phyloP scores from a whole-genome alignment of 2,113 vertebrate species.

The Macquaria australasica region DNA sequence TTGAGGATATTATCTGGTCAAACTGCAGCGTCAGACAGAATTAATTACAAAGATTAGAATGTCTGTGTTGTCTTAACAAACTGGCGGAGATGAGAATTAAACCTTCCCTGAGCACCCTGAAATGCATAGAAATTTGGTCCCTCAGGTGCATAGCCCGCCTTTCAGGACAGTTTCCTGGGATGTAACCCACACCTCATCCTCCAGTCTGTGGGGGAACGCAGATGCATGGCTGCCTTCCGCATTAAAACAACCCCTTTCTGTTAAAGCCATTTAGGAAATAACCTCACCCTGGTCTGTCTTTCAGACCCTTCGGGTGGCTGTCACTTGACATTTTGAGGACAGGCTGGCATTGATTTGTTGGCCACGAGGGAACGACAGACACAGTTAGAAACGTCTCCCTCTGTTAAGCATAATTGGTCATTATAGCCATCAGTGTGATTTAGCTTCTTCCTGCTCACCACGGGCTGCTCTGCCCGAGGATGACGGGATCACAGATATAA shows the following conservation, averaged over 20 bases:
- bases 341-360: slow-evolving; percentile 72
- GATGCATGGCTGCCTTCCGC: slow-evolving; percentile 31
- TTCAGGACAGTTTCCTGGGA: slow-evolving; percentile 54
- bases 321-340: slow-evolving; percentile 75
- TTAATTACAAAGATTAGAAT: slow-evolving; percentile 76
- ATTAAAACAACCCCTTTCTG: slow-evolving; percentile 55
- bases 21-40: slow-evolving; percentile 60
- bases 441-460: slow-evolving; percentile 46
- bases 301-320: slow-evolving; percentile 53
- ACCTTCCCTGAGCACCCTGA: slow-evolving; percentile 17
- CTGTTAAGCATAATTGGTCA: slow-evolving; percentile 71
- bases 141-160: slow-evolving; percentile 28
- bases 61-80: slow-evolving; percentile 67
- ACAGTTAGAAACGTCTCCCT: slow-evolving; percentile 65
- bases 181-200: slow-evolving; percentile 52
- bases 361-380: slow-evolving; percentile 53
- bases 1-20: slow-evolving; percentile 70
- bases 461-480: slow-evolving; percentile 35
- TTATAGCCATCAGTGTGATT: slow-evolving; percentile 72
- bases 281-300: slow-evolving; percentile 60
- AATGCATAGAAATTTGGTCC: slow-evolving; percentile 17
- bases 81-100: slow-evolving; percentile 23
- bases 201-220: slow-evolving; percentile 35
- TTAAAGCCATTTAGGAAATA: slow-evolving; percentile 70
- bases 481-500: slow-evolving; percentile 44